A percentile compares a stretch with the other conserved stretches of the same genome.
These are phyloP conservation scores for Panthera tigris DNA, from an alignment of 2,113 vertebrate genomes.

Conservation along the genomic window DNA sequence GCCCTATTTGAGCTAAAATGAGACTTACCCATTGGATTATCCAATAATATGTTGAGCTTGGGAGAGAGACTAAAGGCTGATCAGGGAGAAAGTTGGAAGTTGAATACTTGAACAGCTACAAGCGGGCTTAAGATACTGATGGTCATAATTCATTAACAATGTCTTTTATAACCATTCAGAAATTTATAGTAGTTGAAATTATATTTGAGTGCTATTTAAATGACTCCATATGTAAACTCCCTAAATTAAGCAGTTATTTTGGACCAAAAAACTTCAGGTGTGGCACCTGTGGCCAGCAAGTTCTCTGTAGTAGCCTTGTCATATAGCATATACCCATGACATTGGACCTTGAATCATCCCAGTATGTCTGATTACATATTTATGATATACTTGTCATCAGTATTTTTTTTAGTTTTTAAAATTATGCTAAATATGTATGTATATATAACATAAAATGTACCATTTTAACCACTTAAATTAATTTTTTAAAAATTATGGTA, in stretches of 20 bases:
- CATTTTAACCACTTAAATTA: constrained; percentile 7
- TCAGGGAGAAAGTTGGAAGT: neutral
- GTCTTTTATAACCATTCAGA: neutral
- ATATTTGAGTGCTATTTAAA: neutral
- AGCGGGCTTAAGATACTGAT: neutral
- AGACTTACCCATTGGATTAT: neutral
- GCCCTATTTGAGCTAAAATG: neutral
- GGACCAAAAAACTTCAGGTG: neutral
- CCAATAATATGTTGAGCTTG: neutral
- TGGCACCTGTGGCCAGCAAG: neutral
- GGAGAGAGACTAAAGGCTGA: neutral
- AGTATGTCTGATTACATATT: neutral
- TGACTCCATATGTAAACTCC: neutral
- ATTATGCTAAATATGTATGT: neutral
- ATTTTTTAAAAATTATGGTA: neutral
- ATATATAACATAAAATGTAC: neutral
- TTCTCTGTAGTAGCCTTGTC: neutral
- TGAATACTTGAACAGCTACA: neutral
- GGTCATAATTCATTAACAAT: neutral
- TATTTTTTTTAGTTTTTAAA: neutral
- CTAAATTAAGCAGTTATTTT: constrained; percentile 33
- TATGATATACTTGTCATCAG: neutral
- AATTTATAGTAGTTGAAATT: neutral
- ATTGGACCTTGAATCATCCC: neutral
- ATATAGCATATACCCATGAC: neutral